Evolutionary conservation across 2,797 vertebrate species (phyloP), one percentile per base, ranked within the genome.

Genomic region (Rhincodon typus): DNA sequence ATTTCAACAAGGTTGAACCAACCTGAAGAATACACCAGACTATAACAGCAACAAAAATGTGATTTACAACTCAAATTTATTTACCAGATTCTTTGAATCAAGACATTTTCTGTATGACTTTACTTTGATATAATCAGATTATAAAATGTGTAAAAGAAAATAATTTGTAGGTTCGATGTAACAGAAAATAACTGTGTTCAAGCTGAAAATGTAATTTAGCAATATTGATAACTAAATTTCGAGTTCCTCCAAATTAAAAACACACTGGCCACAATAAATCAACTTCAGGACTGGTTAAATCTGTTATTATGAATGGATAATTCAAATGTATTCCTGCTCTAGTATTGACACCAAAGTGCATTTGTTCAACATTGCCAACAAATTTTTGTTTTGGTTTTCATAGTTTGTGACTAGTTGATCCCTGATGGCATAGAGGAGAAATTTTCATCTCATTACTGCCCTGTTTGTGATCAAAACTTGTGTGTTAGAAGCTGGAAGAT

Each of bases 161-260:
- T 90, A 90, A 90, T 90, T 62, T 57, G 86, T 25, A 90, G 27
- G 50, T 88, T 88, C 86, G 57, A 90, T 90, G 87, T 53, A 82
- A 82, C n/a, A 38, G n/a, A 82, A 82, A 82, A 82, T 42, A 42
- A 5, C 5, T 21, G n/a, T 82, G 57, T 82, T 82, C 38, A 82
- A 82, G 5, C 19, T 82, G 79, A 82, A 82, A 82, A 82, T 23
- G 38, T 82, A n/a, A 79, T 79, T 79, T n/a, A 79, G 46, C 46
- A 50, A 50, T 50, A 50, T 50, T 50, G 46, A 50, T 50, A 50
- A 30, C 84, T 25, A 46, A 88, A 27, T 27, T 88, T 46, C 46
- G 27, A 88, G 86, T 23, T 53, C 46, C 38, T 87, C 27, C 38
- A 88, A 25, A 46, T 53, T 88, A 53, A 8, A 50, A 53, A 88